These are phyloP conservation scores for Bradynema listronoti DNA, from an alignment of 1,140 invertebrate genomes.

Conservation along the genomic window DNA sequence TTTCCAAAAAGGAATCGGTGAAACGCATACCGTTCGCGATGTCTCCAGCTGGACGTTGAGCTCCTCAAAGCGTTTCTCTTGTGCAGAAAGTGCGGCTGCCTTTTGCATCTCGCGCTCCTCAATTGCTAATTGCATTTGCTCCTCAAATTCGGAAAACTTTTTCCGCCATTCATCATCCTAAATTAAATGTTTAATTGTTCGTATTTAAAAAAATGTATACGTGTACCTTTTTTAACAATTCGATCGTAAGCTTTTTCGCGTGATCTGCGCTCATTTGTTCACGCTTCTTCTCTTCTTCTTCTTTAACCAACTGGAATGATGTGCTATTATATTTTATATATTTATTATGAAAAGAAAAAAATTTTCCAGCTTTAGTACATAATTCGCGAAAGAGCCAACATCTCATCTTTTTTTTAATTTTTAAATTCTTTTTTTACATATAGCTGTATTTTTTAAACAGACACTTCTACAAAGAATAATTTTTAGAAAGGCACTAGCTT, in stretches of 20 bases:
- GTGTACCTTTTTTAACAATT: constrained; percentile 23
- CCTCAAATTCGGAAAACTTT: constrained; percentile 22
- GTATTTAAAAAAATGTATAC: background rate
- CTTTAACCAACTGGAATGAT: constrained; percentile 41
- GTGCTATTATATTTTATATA: no score
- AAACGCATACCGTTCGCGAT: constrained; percentile 3
- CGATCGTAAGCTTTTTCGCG: constrained; percentile 19
- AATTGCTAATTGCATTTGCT: constrained; percentile 32
- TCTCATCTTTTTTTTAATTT: no score
- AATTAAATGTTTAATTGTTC: constrained; percentile 16
- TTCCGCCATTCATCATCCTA: constrained; percentile 31
- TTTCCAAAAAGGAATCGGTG: no score
- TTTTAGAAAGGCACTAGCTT: no score
- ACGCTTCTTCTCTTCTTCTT: constrained; percentile 46
- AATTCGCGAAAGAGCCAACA: no score
- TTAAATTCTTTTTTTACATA: no score
- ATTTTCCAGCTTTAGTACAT: no score
- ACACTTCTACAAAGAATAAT: no score
- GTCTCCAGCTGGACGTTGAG: constrained; percentile 12
- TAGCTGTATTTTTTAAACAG: no score
- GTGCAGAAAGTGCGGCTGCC: constrained; percentile 17
- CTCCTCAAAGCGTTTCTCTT: constrained; percentile 21
- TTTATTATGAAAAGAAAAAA: no score
- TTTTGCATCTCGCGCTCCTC: constrained; percentile 32
- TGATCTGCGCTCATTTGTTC: constrained; percentile 15